Base-by-base conservation (phyloP, 1,140 invertebrate genomes). In the Centruroides vittatus region DNA sequence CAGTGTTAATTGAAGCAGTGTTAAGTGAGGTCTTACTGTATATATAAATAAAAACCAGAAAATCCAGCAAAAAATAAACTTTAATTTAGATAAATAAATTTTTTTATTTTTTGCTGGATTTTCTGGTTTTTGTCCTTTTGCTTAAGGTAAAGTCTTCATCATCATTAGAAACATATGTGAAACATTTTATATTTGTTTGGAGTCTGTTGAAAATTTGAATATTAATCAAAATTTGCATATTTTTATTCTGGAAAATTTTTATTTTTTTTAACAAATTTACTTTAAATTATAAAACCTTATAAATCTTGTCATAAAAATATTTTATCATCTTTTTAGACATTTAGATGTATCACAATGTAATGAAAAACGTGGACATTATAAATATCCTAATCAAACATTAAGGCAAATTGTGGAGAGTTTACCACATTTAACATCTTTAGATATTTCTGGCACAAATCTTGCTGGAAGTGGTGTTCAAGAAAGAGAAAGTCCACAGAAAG, bases 381-480 rank as follows among this genome's bases (percentile, higher is more conserved):
- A 73, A 0, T 80, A 81, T 69, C 82, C 85, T 35, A 84, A 85
- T 73, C 73, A 79, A 61, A 76, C 82, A 35, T 73, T 95, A 36
- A 73, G 79, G 41, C 76, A 79, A 61, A 75, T 96, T 47, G 82
- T 93, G 3, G 75, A 78, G 53, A 84, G 76, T 68, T 75, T 96
- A 66, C 84, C 86, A 0, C 71, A 83, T 58, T 73, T 96, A 48
- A 79, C 78, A 56, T 89, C 87, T 51, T 73, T 96, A 54, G 93
- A 96, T 74, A 93, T 96, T 71, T 93, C 89, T 6, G 89, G 89
- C 3, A 89, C 88, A 23, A 88, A 89, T 75, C 73, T 89, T 52
- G 91, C 91, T 49, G 91, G 91, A 48, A 56, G 35, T 12, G 35
- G 64, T 50, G 55, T 58, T 47, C 53, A 59, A 55, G 64, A 65